A percentile compares a stretch with the other conserved stretches of the same genome.
Conservation (phyloP, 2,888 invertebrate genomes). For the Kryphioiulus occultus region DNA sequence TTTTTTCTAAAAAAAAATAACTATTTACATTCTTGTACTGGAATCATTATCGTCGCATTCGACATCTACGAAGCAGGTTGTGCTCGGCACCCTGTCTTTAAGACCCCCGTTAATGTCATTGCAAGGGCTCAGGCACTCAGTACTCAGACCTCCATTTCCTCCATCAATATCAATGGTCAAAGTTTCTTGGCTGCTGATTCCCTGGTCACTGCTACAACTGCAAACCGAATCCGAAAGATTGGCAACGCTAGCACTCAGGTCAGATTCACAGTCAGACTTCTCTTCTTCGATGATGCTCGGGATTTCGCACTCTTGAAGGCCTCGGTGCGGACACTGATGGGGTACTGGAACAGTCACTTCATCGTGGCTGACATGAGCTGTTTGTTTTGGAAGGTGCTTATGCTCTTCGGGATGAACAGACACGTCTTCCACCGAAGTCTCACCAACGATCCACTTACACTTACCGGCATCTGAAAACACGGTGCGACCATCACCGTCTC, state of each 20-base stretch:
- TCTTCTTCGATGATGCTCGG: slow-evolving; percentile 42
- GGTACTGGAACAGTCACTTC: background rate
- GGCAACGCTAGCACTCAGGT: background rate
- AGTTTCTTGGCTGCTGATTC: slow-evolving; percentile 44
- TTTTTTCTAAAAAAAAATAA: background rate
- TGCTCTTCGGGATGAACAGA: background rate
- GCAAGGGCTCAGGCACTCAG: background rate
- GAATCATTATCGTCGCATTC: background rate
- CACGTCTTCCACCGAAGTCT: background rate
- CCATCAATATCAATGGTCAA: slow-evolving; percentile 32
- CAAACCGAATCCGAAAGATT: background rate
- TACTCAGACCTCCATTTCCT: background rate
- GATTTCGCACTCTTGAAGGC: slow-evolving; percentile 27
- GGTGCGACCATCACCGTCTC: background rate
- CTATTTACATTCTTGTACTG: slow-evolving; percentile 27
- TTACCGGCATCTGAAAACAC: background rate
- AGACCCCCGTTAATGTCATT: background rate
- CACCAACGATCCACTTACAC: slow-evolving; percentile 39
- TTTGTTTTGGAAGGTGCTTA: background rate
- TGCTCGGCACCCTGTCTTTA: background rate
- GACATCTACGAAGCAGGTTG: slow-evolving; percentile 3
- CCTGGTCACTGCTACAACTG: slow-evolving; percentile 15
- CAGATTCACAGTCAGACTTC: background rate
- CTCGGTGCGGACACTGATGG: background rate
- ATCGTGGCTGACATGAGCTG: background rate